Conservation (phyloP, 2,888 invertebrate species). For the Drosophila affinis region DNA sequence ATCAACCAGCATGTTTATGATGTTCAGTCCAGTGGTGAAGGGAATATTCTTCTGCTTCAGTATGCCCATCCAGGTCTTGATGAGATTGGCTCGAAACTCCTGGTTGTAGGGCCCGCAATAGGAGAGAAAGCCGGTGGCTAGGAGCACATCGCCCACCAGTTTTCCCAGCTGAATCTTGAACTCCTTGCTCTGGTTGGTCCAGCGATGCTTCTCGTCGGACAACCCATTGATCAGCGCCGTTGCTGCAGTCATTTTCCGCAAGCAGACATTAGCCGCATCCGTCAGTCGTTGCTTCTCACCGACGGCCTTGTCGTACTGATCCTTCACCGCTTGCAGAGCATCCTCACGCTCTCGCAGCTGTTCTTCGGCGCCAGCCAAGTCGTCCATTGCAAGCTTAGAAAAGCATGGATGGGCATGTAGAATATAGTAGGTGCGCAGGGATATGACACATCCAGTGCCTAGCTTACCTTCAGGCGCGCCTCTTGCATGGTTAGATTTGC, state of each 20-base stretch:
- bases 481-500: conserved; percentile 96
- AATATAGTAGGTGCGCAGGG: background rate
- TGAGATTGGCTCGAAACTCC: conserved; percentile 93
- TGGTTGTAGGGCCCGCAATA: conserved; percentile 99
- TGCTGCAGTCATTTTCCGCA: conserved; percentile 98
- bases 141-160: conserved; percentile 95
- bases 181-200: conserved; percentile 98
- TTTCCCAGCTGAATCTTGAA: conserved; percentile 94
- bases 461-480: conserved; percentile 89
- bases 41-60: conserved; percentile 91
- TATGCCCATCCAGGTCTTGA: conserved; percentile 95
- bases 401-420: background rate
- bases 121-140: conserved; percentile 97
- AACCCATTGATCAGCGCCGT: conserved; percentile 97
- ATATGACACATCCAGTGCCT: background rate
- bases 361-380: conserved; percentile 93
- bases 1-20: conserved; percentile 96
- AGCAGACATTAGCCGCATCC: conserved; percentile 94
- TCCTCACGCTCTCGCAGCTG: conserved; percentile 95
- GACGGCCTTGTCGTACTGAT: conserved; percentile 96
- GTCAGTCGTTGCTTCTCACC: conserved; percentile 95
- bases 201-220: conserved; percentile 95
- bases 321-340: conserved; percentile 94
- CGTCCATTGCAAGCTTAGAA: conserved; percentile 94
- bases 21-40: conserved; percentile 92